Evolutionary conservation across 2,888 invertebrate species (phyloP), one percentile per base, ranked within the genome.

Genomic region (Eristalinus aeneus): DNA sequence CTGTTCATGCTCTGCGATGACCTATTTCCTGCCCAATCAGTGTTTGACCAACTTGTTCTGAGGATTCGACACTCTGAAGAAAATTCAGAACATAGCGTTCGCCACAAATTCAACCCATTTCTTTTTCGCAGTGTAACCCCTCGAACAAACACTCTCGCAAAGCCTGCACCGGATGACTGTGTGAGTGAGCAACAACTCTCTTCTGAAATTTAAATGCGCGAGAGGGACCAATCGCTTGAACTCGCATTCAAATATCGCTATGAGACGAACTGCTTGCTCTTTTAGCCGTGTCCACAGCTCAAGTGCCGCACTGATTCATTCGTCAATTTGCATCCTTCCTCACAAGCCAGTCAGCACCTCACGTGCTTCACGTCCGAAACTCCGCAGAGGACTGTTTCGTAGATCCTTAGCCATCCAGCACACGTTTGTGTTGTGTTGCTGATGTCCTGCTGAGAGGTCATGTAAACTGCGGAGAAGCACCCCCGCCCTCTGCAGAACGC

Each of bases 371-470:
- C 53, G 36, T 54, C 27, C 58, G 27, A 71, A 20, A 61, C 53
- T 36, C 39, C n/a, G 20, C 39, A 80, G 32, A 71, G 46, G 39
- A 80, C 80, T 84, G 71, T 39, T 46, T 16, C 9, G 46, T 6
- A 32, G 34, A 56, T 63, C 54, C 54, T 54, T 76, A 69, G 34
- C 72, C 58, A 86, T 36, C 54, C 56, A 69, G 60, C 32, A 71
- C 77, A 74, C 82, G 82, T 74, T 74, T 74, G 61, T 76, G 60
- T 78, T 82, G 74, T 67, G 77, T 64, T 86, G 82, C 82, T 78
- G 77, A 86, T 78, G 82, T 78, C 82, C 74, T 86, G 86, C 77
- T 82, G 86, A 74, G 74, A 74, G 74, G 56, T 11, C 10, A 78
- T 71, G 73, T 69, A 73, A 71, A 36, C 36, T 64, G 54, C 60